Conservation (phyloP, 2,888 invertebrate species). For the Caradrina kadenii region DNA sequence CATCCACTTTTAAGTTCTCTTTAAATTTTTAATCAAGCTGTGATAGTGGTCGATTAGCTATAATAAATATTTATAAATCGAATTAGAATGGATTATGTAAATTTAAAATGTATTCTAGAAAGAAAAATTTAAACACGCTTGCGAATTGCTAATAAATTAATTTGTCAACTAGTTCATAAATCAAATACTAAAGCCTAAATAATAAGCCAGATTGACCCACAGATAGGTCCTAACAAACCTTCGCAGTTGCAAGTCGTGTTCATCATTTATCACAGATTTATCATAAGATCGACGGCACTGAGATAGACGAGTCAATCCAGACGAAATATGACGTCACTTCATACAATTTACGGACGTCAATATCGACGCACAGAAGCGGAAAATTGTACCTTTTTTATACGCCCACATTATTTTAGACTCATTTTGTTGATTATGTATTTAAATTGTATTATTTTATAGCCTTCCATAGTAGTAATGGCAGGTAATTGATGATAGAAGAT, state of each 20-base stretch:
- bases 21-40: conserved; percentile 9
- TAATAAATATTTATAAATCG: conserved; percentile 7
- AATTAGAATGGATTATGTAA: conserved; percentile 21
- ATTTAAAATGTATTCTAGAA: conserved; percentile 2
- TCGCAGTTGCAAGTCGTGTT: conserved; percentile 71
- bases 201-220: conserved; percentile 38
- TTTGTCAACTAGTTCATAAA: conserved; percentile 9
- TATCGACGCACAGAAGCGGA: conserved; percentile 65
- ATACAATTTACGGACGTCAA: conserved; percentile 63
- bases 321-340: conserved; percentile 57
- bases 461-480: conserved; percentile 41
- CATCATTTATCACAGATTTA: conserved; percentile 85
- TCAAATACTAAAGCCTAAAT: conserved; percentile 23
- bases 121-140: neutral
- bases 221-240: conserved; percentile 52
- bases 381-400: conserved; percentile 64
- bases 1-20: neutral
- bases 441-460: conserved; percentile 58
- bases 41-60: conserved; percentile 10
- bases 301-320: conserved; percentile 79
- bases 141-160: conserved; percentile 7
- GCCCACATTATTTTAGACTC: conserved; percentile 58
- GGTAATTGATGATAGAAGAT: conserved; percentile 41
- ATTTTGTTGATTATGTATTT: conserved; percentile 47
- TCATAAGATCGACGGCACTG: conserved; percentile 75